These are phyloP conservation scores for Crotalus viridis DNA, from an alignment of 2,113 vertebrate species.

Conservation along the genomic window DNA sequence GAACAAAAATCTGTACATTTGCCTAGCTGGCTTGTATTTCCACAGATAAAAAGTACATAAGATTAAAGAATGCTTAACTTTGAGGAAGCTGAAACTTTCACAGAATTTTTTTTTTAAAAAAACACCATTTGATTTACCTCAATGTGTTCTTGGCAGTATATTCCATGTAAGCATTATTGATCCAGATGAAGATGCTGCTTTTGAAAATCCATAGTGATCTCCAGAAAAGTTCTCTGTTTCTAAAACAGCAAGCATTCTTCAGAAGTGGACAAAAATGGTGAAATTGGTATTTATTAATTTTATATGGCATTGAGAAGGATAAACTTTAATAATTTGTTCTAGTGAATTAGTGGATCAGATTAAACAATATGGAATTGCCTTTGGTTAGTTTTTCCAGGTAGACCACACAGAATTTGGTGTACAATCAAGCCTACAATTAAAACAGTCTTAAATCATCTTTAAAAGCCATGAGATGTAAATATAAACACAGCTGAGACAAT, in stretches of 20 bases:
- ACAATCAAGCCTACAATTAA: background rate
- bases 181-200: background rate
- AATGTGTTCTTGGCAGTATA: background rate
- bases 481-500: background rate
- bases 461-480: background rate
- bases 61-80: background rate
- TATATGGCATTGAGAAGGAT: background rate
- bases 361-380: background rate
- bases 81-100: background rate
- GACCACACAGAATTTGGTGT: background rate
- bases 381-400: background rate
- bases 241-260: background rate
- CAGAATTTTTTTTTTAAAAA: background rate
- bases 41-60: background rate
- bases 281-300: background rate
- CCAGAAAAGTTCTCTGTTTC: background rate
- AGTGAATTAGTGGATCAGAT: background rate
- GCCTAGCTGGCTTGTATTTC: background rate
- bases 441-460: background rate
- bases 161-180: background rate
- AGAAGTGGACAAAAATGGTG: background rate
- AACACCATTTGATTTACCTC: background rate
- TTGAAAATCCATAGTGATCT: background rate
- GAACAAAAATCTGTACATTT: background rate
- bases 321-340: background rate